A percentile compares a stretch with the other conserved stretches of the same genome.
Evolutionary conservation across 2,888 invertebrate genomes (phyloP).

Genomic region (Plusia festucae): DNA sequence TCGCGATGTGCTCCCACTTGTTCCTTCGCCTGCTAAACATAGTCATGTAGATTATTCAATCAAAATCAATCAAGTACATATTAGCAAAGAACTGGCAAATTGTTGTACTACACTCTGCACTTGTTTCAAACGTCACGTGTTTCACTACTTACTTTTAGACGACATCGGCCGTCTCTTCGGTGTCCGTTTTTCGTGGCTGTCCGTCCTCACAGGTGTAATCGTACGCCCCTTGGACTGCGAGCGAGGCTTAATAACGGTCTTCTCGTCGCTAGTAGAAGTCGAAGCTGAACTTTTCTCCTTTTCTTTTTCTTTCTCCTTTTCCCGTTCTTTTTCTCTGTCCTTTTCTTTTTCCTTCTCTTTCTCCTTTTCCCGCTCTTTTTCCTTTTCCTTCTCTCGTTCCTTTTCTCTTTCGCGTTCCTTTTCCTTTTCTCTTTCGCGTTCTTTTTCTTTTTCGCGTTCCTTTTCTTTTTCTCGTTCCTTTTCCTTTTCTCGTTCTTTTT

Average conservation of each 20-base stretch:
- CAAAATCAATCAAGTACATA: too few relatives aligned
- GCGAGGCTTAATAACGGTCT: slow-evolving; percentile 73
- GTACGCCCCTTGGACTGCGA: slow-evolving; percentile 82
- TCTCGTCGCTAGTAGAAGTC: slow-evolving; percentile 77
- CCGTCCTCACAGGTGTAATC: slow-evolving; percentile 71
- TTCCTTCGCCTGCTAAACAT: slow-evolving; percentile 59
- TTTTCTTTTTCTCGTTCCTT: slow-evolving; percentile 61
- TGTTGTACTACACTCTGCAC: too few relatives aligned
- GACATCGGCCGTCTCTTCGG: slow-evolving; percentile 78
- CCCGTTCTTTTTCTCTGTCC: slow-evolving; percentile 64
- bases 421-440: slow-evolving; percentile 57
- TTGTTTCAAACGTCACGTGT: too few relatives aligned
- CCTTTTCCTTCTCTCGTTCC: slow-evolving; percentile 56
- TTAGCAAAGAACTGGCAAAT: too few relatives aligned
- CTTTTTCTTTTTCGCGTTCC: slow-evolving; percentile 60
- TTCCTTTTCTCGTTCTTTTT: slow-evolving; percentile 31
- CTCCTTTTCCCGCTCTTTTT: slow-evolving; percentile 63
- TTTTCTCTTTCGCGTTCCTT: slow-evolving; percentile 56
- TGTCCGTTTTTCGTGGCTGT: slow-evolving; percentile 75
- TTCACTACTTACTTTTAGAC: slow-evolving; percentile 75
- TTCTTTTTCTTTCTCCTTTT: slow-evolving; percentile 69
- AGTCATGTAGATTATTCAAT: neutral
- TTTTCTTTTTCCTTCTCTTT: slow-evolving; percentile 63
- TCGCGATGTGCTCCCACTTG: slow-evolving; percentile 73
- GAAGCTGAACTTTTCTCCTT: slow-evolving; percentile 67